phyloP scores from a whole-genome alignment of 2,113 vertebrate genomes.

The Sinocyclocheilus maitianheensis region DNA sequence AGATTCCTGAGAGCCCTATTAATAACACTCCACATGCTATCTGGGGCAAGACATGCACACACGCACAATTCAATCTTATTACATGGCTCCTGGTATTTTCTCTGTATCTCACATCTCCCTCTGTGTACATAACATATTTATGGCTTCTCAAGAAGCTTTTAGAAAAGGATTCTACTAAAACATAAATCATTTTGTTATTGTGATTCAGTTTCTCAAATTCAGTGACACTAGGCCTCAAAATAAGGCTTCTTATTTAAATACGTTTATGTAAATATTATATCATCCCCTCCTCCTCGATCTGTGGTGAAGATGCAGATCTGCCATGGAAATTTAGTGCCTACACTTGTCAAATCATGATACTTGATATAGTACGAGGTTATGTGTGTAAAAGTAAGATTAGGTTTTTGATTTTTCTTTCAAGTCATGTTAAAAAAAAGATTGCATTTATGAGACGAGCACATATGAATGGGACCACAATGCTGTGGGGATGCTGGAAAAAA shows the following conservation, averaged over 20 bases:
- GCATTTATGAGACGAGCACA: neutral
- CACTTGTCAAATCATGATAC: neutral
- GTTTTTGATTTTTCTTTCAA: neutral
- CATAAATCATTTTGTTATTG: slow-evolving; percentile 11
- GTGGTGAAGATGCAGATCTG: neutral
- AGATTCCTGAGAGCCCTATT: slow-evolving; percentile 70
- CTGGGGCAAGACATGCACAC: slow-evolving; percentile 62
- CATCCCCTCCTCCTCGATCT: neutral
- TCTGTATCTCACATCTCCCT: neutral
- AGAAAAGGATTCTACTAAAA: neutral
- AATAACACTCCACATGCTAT: slow-evolving; percentile 73
- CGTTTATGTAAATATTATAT: slow-evolving; percentile 1
- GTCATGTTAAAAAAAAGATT: neutral
- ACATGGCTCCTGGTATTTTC: slow-evolving; percentile 28
- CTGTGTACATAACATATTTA: slow-evolving; percentile 6
- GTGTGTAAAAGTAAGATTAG: neutral
- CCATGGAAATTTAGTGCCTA: neutral
- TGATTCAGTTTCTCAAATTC: neutral
- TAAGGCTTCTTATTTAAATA: neutral
- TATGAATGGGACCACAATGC: neutral
- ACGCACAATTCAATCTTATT: slow-evolving; percentile 33
- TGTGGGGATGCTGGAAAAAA: too few relatives aligned
- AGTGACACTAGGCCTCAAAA: neutral
- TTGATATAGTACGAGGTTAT: neutral
- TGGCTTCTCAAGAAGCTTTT: slow-evolving; percentile 4